These are phyloP conservation scores for Anneissia japonica DNA, from an alignment of 35 echinoderm and acorn worm genomes.

Conservation along the genomic window DNA sequence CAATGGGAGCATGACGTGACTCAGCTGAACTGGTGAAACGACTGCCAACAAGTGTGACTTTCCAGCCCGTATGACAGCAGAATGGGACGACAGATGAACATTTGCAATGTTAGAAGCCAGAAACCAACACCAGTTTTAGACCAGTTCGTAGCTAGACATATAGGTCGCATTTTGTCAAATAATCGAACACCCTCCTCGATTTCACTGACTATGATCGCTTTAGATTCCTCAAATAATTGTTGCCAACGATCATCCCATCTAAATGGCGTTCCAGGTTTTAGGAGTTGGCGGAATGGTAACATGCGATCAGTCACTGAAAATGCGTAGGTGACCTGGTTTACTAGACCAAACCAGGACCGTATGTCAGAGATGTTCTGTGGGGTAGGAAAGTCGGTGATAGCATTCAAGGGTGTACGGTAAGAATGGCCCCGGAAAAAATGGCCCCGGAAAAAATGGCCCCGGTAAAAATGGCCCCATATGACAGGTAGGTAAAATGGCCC, in stretches of 20 bases:
- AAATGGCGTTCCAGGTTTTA: neutral
- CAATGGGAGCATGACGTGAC: constrained; percentile 15
- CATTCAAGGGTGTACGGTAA: too few relatives aligned
- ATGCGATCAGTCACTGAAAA: neutral
- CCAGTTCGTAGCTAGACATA: constrained; percentile 43
- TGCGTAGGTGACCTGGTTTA: constrained; percentile 1
- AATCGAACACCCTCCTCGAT: constrained; percentile 14
- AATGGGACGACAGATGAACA: constrained; percentile 14
- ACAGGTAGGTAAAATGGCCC: too few relatives aligned
- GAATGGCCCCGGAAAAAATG: too few relatives aligned
- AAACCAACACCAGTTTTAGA: constrained; percentile 38
- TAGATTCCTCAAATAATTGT: neutral
- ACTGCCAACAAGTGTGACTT: constrained; percentile 34
- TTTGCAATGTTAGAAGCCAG: constrained; percentile 50
- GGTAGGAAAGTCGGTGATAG: constrained; percentile 32
- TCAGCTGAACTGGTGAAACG: constrained; percentile 16
- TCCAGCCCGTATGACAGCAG: constrained; percentile 47
- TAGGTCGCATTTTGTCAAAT: constrained; percentile 12
- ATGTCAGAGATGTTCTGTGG: constrained; percentile 5
- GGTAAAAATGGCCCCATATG: too few relatives aligned
- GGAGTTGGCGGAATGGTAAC: neutral
- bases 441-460: too few relatives aligned
- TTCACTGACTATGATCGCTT: neutral
- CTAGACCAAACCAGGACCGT: constrained; percentile 1
- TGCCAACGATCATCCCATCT: neutral